phyloP scores from a whole-genome alignment of 2,113 vertebrate genomes.

The Turdus rufiventris region DNA sequence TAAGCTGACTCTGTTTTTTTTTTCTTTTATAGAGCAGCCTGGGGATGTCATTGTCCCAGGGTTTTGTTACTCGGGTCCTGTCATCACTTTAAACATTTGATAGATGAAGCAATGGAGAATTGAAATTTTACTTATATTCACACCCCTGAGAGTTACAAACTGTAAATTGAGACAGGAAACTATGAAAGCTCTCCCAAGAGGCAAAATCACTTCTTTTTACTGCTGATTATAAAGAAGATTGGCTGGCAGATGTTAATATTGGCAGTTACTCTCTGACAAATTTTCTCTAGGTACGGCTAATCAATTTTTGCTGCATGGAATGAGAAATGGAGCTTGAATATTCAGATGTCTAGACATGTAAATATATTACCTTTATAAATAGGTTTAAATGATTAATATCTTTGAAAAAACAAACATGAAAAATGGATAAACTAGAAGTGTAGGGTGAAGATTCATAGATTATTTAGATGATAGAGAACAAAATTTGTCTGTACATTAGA shows the following conservation, averaged over 20 bases:
- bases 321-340: conserved; percentile 26
- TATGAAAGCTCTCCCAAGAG: conserved; percentile 42
- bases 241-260: conserved; percentile 66
- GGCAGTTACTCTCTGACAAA: conserved; percentile 67
- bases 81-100: conserved; percentile 10
- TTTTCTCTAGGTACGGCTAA: conserved; percentile 43
- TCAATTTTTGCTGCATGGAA: conserved; percentile 56
- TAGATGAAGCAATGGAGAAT: conserved; percentile 14
- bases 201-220: conserved; percentile 58
- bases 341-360: conserved; percentile 8
- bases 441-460: neutral
- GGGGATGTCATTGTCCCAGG: neutral
- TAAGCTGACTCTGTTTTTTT: neutral
- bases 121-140: neutral
- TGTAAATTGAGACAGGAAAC: conserved; percentile 35
- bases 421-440: conserved; percentile 29
- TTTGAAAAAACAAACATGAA: conserved; percentile 19
- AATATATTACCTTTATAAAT: conserved; percentile 57
- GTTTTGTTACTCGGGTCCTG: neutral
- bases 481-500: neutral
- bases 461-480: neutral
- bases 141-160: conserved; percentile 24
- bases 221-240: conserved; percentile 58
- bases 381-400: conserved; percentile 55
- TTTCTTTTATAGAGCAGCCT: neutral